Evolutionary conservation across 1,140 invertebrate genomes (phyloP).

Genomic region (Melitaea cinxia): DNA sequence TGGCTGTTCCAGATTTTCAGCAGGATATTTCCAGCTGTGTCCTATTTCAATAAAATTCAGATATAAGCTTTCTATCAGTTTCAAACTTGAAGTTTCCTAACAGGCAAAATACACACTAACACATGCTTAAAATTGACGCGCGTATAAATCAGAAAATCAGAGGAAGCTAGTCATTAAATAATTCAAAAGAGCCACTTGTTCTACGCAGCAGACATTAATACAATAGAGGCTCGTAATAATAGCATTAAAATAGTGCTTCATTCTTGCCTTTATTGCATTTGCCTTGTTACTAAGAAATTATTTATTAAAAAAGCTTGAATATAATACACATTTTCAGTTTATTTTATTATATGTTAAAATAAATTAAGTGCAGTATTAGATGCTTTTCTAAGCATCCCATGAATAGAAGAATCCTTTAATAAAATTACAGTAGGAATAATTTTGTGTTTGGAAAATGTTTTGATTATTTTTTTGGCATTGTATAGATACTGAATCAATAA

Average conservation of each 20-base stretch:
- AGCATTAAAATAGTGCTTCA: slow-evolving; percentile 14
- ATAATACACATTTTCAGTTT: background rate
- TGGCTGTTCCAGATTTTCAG: no score
- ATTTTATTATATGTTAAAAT: background rate
- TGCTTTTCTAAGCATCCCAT: no score
- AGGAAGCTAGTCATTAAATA: background rate
- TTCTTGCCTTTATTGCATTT: background rate
- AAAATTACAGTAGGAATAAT: no score
- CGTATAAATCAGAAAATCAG: background rate
- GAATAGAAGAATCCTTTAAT: no score
- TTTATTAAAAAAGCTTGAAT: slow-evolving; percentile 10
- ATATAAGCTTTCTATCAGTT: no score
- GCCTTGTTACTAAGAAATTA: slow-evolving; percentile 14
- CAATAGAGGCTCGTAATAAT: slow-evolving; percentile 8
- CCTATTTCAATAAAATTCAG: no score
- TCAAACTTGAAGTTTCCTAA: no score
- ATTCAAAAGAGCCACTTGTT: slow-evolving; percentile 12
- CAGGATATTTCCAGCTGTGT: no score
- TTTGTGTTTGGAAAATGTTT: no score
- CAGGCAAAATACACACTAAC: no score
- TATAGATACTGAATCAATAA: no score
- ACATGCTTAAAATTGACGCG: background rate
- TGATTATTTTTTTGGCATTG: no score
- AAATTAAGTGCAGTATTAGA: background rate
- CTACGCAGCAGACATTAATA: slow-evolving; percentile 7